Percentiles rank a stretch among this genome's conserved stretches.
Evolutionary conservation across 1,140 invertebrate species (phyloP).

Genomic region (Anastatus disparis): DNA sequence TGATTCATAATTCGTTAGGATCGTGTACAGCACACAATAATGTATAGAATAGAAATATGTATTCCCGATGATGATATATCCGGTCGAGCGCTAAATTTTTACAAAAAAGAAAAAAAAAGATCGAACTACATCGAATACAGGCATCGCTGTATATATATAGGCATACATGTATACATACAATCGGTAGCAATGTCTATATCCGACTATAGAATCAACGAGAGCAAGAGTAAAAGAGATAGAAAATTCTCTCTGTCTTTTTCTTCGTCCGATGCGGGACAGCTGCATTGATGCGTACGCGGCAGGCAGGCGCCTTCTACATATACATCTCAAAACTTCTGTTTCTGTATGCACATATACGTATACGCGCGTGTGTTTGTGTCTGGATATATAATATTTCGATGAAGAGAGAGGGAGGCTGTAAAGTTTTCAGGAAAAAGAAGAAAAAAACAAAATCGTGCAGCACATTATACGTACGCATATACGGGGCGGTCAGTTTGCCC

Average conservation of each 20-base stretch:
- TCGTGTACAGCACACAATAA: no score
- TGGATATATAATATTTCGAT: slow-evolving; percentile 36
- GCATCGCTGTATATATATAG: no score
- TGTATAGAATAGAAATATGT: no score
- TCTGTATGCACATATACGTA: no score
- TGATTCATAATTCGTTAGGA: no score
- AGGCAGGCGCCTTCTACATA: slow-evolving; percentile 10
- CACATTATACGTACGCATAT: not conserved
- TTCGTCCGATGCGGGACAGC: slow-evolving; percentile 59
- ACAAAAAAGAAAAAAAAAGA: slow-evolving; percentile 6
- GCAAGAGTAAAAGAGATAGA: not conserved
- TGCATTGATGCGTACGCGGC: slow-evolving; percentile 39
- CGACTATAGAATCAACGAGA: not conserved
- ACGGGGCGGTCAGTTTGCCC: no score
- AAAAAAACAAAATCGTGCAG: no score
- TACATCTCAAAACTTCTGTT: no score
- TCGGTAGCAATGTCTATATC: no score
- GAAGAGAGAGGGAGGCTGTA: slow-evolving; percentile 44
- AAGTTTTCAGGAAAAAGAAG: not conserved
- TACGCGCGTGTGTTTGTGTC: slow-evolving; percentile 32
- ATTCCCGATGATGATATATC: no score
- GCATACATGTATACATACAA: no score
- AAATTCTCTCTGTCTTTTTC: not conserved
- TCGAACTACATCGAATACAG: not conserved
- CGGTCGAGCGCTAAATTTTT: slow-evolving; percentile 8